Percentiles rank a stretch among this genome's conserved stretches.
Conservation (phyloP, 2,888 invertebrate genomes). For the Polymixis lichenea region DNA sequence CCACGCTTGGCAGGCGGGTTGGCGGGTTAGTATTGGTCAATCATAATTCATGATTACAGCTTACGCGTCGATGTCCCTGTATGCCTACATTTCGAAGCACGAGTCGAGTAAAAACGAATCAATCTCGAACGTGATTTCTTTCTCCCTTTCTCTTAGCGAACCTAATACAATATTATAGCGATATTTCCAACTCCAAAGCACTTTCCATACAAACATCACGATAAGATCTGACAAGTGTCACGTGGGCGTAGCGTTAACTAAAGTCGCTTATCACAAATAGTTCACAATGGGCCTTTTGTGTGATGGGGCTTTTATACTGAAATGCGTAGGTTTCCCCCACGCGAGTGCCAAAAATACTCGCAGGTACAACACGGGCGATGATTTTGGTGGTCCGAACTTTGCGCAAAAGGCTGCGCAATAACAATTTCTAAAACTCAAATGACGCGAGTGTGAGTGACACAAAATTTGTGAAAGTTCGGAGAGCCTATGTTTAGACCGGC, state of each 20-base stretch:
- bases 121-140: no score
- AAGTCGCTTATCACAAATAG: conserved; percentile 1
- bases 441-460: no score
- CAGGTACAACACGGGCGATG: not conserved
- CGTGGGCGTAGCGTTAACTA: not conserved
- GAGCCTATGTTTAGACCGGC: not conserved
- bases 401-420: no score
- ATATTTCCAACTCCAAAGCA: not conserved
- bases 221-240: not conserved
- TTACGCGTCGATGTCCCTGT: no score
- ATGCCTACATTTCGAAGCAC: not conserved
- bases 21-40: no score
- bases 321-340: conserved; percentile 10
- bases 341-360: not conserved
- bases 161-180: not conserved
- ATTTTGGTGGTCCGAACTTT: no score
- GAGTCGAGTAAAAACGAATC: no score
- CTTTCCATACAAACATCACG: not conserved
- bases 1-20: no score
- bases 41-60: no score
- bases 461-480: no score
- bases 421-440: no score
- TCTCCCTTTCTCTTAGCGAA: not conserved
- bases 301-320: not conserved
- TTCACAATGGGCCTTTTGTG: not conserved